A percentile compares a stretch with the other conserved stretches of the same genome.
Evolutionary conservation across 2,113 vertebrate genomes (phyloP).

Genomic region (Notiomystis cincta): DNA sequence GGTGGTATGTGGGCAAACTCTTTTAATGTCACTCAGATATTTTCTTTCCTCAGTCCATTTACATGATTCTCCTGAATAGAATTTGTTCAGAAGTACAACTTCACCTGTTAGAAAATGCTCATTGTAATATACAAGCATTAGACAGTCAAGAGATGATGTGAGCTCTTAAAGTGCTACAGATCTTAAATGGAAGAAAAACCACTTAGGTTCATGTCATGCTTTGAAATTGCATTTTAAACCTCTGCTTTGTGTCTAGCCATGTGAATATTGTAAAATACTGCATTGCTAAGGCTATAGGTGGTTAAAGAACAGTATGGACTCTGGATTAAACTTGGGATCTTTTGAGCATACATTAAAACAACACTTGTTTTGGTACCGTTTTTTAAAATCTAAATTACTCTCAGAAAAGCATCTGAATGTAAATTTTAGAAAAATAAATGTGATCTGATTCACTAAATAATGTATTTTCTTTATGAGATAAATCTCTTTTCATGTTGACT

Average conservation of each 20-base stretch:
- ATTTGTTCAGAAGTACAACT: neutral
- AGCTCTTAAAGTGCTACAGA: neutral
- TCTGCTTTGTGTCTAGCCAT: neutral
- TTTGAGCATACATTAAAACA: neutral
- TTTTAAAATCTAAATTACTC: neutral
- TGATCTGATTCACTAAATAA: neutral
- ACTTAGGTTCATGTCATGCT: neutral
- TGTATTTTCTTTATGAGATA: neutral
- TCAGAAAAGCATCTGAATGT: neutral
- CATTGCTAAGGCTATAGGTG: neutral
- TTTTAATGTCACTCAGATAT: neutral
- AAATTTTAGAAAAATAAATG: neutral
- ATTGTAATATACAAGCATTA: neutral
- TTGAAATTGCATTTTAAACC: neutral
- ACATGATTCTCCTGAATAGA: neutral
- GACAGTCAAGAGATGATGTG: neutral
- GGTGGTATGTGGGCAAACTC: neutral
- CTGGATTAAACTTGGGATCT: neutral
- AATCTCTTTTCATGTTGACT: neutral
- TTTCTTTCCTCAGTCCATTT: neutral
- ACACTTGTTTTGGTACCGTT: neutral
- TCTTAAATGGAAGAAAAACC: neutral
- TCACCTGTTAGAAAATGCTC: neutral
- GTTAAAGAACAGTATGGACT: neutral
- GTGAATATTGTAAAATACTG: neutral